Evolutionary conservation across 2,113 vertebrate species (phyloP).

Genomic region (Aphelocoma coerulescens): DNA sequence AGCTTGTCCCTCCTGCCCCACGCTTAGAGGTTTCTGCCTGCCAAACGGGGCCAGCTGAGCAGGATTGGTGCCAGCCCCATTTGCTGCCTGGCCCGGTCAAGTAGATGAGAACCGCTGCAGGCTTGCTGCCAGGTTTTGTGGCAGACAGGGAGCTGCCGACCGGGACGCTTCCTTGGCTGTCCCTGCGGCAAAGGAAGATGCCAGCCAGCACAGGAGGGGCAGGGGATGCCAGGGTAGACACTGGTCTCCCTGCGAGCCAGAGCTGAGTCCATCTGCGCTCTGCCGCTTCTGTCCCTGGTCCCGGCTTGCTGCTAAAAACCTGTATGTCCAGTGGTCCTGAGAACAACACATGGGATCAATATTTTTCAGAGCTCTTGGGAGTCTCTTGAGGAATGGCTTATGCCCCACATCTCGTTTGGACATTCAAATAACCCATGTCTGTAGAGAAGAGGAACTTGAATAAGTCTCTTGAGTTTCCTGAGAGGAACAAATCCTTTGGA

Average conservation of each 20-base stretch:
- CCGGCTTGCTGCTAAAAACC: neutral
- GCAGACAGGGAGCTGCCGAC: too few species aligned
- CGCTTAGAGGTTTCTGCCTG: too few species aligned
- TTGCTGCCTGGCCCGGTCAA: too few species aligned
- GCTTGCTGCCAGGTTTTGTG: too few species aligned
- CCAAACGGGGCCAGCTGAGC: too few species aligned
- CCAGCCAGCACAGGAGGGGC: neutral
- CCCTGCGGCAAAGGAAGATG: neutral
- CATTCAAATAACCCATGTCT: neutral
- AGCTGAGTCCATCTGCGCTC: neutral
- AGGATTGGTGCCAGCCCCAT: too few species aligned
- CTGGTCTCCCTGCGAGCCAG: neutral
- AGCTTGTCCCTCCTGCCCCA: too few species aligned
- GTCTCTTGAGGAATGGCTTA: neutral
- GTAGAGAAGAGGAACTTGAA: neutral
- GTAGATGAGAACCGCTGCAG: too few species aligned
- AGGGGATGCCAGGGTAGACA: neutral
- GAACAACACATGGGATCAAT: too few species aligned
- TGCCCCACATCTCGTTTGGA: neutral
- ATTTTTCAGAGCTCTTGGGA: neutral
- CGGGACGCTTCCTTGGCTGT: too few species aligned
- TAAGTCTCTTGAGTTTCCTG: neutral
- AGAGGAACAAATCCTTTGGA: neutral
- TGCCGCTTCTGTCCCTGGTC: neutral
- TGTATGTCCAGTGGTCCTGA: neutral